These are phyloP conservation scores for Lepidocyrtoides sp. DNA, from an alignment of 2,888 invertebrate species.

Conservation along the genomic window DNA sequence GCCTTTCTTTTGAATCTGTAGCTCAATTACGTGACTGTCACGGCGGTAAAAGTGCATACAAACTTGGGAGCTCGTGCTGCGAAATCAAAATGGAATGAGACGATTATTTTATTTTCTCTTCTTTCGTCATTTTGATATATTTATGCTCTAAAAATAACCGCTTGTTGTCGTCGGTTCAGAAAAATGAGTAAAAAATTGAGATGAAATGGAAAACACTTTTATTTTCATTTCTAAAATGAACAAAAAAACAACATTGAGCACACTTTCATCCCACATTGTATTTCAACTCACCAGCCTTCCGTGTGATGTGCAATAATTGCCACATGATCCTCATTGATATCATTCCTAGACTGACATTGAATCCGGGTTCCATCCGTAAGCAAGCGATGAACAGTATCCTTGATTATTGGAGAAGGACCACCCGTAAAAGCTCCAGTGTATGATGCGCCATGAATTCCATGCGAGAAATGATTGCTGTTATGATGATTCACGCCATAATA, in stretches of 20 bases:
- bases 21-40: constrained; percentile 91
- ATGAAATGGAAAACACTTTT: no score
- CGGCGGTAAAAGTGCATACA: constrained; percentile 92
- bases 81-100: constrained; percentile 86
- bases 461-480: constrained; percentile 44
- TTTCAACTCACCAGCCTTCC: constrained; percentile 92
- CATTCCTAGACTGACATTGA: constrained; percentile 81
- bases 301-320: constrained; percentile 91
- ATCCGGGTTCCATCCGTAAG: constrained; percentile 82
- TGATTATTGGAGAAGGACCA: constrained; percentile 52
- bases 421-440: constrained; percentile 70
- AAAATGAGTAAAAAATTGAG: no score
- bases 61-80: constrained; percentile 93
- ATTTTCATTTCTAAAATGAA: no score
- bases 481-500: constrained; percentile 65
- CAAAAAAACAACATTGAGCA: no score
- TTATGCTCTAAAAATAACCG: background rate
- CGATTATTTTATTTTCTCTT: background rate
- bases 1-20: constrained; percentile 87
- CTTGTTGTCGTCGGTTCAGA: background rate
- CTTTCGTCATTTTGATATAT: no score
- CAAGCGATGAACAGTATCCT: constrained; percentile 70
- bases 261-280: no score
- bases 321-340: constrained; percentile 85
- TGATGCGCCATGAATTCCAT: constrained; percentile 66